phyloP scores from a whole-genome alignment of 2,113 vertebrate species.

The Hippocampus guttulatus region DNA sequence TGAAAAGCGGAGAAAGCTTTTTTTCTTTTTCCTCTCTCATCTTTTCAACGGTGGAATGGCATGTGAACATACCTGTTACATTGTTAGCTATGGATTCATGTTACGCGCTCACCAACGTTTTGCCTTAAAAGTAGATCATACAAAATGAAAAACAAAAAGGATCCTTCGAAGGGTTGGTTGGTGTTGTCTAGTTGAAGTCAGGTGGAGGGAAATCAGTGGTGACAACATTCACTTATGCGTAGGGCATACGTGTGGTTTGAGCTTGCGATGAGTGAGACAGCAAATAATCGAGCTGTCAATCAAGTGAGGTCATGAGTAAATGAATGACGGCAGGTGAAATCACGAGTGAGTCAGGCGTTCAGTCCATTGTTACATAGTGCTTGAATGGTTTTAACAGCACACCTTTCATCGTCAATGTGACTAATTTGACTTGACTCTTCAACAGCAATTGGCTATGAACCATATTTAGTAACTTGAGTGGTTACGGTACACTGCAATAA shows the following conservation, averaged over 20 bases:
- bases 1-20: conserved; percentile 12
- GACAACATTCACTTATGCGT: conserved; percentile 6
- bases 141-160: conserved; percentile 7
- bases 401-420: background rate
- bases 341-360: background rate
- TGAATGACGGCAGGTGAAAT: background rate
- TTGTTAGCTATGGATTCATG: background rate
- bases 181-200: background rate
- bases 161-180: conserved; percentile 33
- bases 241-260: background rate
- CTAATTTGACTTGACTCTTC: background rate
- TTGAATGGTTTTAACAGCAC: background rate
- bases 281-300: background rate
- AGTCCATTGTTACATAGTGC: background rate
- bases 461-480: background rate
- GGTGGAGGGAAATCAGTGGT: background rate
- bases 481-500: background rate
- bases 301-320: background rate
- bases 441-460: background rate
- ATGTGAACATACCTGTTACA: background rate
- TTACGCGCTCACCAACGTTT: background rate
- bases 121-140: background rate
- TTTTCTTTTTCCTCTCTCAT: background rate
- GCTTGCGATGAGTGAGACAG: background rate
- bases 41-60: background rate